phyloP scores from a whole-genome alignment of 2,888 invertebrate species.

The Ectobius pallidus region DNA sequence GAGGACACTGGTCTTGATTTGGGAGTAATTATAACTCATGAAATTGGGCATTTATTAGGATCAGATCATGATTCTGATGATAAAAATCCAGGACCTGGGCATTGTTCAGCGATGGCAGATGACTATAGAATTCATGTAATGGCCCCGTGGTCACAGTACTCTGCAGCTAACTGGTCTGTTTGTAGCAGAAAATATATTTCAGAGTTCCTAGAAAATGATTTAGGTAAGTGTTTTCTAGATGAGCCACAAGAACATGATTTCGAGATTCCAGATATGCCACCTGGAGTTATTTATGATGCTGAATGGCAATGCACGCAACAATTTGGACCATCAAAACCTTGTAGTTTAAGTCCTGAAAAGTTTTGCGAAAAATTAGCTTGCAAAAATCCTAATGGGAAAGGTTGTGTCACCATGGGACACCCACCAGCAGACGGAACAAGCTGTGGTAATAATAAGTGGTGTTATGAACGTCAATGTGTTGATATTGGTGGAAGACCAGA shows the following conservation, averaged over 20 bases:
- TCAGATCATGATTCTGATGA: constrained; percentile 55
- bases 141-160: constrained; percentile 62
- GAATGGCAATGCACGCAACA: constrained; percentile 65
- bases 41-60: constrained; percentile 68
- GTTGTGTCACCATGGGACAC: constrained; percentile 61
- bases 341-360: neutral
- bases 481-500: constrained; percentile 64
- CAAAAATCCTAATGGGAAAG: constrained; percentile 51
- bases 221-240: constrained; percentile 70
- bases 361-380: constrained; percentile 59
- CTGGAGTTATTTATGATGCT: constrained; percentile 70
- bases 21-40: constrained; percentile 69
- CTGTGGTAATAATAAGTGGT: constrained; percentile 73
- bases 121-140: constrained; percentile 61
- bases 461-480: constrained; percentile 66
- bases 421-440: constrained; percentile 70
- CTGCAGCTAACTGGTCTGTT: constrained; percentile 62
- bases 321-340: constrained; percentile 46
- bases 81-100: constrained; percentile 53
- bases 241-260: constrained; percentile 64
- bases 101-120: constrained; percentile 51
- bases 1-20: constrained; percentile 70
- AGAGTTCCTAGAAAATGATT: constrained; percentile 65
- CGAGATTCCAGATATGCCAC: constrained; percentile 62
- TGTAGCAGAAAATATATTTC: constrained; percentile 63